phyloP scores from a whole-genome alignment of 2,113 vertebrate genomes.

The Tenrec ecaudatus region DNA sequence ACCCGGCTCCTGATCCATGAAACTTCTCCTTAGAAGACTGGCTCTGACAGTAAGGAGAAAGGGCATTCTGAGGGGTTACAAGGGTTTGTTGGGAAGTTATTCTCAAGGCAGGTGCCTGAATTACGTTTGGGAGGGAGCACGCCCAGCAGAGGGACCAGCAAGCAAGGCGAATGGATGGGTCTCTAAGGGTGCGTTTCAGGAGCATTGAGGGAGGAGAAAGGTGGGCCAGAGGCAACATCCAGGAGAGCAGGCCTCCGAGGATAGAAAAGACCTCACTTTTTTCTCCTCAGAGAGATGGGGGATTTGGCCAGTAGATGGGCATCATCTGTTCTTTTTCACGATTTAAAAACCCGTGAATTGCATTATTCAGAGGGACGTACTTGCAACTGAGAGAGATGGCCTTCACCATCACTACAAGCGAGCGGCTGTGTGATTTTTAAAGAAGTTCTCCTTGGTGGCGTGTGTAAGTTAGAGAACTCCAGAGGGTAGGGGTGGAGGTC shows the following conservation, averaged over 20 bases:
- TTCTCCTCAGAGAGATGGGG: background rate
- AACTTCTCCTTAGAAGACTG: background rate
- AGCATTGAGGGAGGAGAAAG: background rate
- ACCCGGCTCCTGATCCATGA: background rate
- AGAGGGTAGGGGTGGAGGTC: no score
- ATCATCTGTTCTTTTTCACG: background rate
- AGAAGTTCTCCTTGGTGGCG: background rate
- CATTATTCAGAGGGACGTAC: constrained; percentile 2
- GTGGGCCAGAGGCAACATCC: background rate
- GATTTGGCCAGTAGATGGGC: background rate
- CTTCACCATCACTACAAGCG: no score
- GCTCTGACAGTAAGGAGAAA: background rate
- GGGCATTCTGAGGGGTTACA: rapidly evolving
- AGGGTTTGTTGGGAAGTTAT: background rate
- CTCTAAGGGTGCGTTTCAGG: background rate
- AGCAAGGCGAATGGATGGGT: background rate
- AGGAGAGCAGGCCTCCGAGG: background rate
- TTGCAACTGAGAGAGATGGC: background rate
- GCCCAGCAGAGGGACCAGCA: background rate
- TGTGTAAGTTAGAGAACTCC: background rate
- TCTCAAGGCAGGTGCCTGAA: background rate
- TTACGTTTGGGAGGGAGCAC: background rate
- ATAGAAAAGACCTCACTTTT: background rate
- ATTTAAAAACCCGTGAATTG: background rate
- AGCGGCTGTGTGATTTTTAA: background rate